A percentile compares a stretch with the other conserved stretches of the same genome.
phyloP scores from a whole-genome alignment of 2,113 vertebrate genomes.

The Deroptyus accipitrinus region DNA sequence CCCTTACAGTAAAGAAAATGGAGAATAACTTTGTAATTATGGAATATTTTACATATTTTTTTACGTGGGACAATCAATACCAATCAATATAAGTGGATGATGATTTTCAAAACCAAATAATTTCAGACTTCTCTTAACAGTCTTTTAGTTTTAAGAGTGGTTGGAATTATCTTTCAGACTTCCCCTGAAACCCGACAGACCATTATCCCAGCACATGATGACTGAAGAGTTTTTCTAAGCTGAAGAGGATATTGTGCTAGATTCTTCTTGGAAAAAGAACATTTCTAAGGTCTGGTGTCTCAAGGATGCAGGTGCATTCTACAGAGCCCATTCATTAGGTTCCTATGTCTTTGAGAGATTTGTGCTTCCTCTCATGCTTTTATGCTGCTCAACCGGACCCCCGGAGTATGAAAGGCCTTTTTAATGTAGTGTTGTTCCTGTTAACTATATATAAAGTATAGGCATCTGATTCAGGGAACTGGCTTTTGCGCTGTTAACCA shows the following conservation, averaged over 20 bases:
- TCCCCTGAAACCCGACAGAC: not conserved
- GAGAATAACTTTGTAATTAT: not conserved
- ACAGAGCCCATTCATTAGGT: not conserved
- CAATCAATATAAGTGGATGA: not conserved
- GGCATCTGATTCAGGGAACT: not conserved
- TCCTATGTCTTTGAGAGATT: not conserved
- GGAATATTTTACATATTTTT: not conserved
- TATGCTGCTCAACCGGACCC: not conserved
- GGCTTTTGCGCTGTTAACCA: not conserved
- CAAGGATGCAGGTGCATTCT: not conserved
- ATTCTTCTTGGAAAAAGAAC: not conserved
- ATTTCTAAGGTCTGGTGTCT: not conserved
- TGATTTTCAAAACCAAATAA: not conserved
- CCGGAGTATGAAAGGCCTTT: not conserved
- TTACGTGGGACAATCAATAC: not conserved
- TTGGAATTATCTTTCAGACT: not conserved
- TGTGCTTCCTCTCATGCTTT: not conserved
- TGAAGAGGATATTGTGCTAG: not conserved
- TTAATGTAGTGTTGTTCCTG: not conserved
- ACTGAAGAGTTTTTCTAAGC: not conserved
- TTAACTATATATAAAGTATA: not conserved
- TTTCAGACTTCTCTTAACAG: not conserved
- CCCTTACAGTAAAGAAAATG: too few species aligned
- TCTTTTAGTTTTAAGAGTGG: not conserved
- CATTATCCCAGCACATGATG: not conserved